phyloP scores from a whole-genome alignment of 1,140 invertebrate genomes.

The Drosophila oshimai region DNA sequence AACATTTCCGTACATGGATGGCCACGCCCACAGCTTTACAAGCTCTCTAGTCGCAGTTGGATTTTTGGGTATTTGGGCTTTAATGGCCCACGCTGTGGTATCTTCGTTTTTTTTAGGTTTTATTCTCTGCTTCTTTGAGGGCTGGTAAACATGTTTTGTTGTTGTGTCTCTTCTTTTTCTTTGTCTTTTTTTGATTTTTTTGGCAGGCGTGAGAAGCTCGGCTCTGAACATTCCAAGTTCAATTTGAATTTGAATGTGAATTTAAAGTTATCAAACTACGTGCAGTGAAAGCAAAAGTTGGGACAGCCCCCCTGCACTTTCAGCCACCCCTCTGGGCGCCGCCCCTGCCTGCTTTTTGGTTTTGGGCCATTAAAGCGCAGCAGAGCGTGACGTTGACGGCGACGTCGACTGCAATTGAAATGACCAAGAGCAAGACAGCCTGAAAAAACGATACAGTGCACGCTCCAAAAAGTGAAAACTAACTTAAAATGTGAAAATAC shows the following conservation, averaged over 20 bases:
- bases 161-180: background rate
- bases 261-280: conserved; percentile 38
- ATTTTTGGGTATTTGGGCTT: conserved; percentile 3
- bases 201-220: conserved; percentile 58
- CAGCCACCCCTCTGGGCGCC: background rate
- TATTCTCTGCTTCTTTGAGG: background rate
- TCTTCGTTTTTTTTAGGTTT: background rate
- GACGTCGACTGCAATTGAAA: conserved; percentile 62
- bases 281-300: conserved; percentile 76
- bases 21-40: conserved; percentile 21
- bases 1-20: conserved; percentile 2
- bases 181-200: background rate
- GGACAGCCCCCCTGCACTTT: background rate
- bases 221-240: conserved; percentile 56
- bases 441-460: too few species aligned
- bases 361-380: conserved; percentile 72
- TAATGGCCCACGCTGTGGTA: background rate
- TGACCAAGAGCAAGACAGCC: conserved; percentile 47
- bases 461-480: too few species aligned
- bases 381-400: conserved; percentile 55
- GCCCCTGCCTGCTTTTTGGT: conserved; percentile 30
- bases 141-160: conserved; percentile 4
- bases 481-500: too few species aligned
- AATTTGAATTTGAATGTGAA: conserved; percentile 39
- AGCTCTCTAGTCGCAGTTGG: background rate